phyloP scores from a whole-genome alignment of 2,113 vertebrate species.

The Saccopteryx leptura region DNA sequence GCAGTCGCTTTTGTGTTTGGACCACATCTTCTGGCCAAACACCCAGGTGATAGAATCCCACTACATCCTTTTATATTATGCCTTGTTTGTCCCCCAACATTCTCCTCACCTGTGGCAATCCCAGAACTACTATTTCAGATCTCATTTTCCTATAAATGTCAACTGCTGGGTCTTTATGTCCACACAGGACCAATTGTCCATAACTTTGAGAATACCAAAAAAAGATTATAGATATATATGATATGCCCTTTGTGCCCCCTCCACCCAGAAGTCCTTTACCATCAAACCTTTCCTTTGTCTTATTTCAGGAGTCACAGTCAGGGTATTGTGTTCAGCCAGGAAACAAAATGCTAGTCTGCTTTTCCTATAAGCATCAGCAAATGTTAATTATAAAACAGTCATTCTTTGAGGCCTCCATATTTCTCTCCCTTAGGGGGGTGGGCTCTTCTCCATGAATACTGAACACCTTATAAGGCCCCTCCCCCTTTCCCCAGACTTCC shows the following conservation, averaged over 20 bases:
- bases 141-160: neutral
- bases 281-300: neutral
- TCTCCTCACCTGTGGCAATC: neutral
- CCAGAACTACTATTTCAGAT: neutral
- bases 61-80: neutral
- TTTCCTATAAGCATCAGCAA: neutral
- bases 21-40: neutral
- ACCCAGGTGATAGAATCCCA: neutral
- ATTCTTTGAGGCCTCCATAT: neutral
- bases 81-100: neutral
- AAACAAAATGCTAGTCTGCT: neutral
- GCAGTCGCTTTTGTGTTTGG: neutral
- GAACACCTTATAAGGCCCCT: no score
- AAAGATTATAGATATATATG: no score
- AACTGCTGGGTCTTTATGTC: neutral
- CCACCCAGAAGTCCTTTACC: neutral
- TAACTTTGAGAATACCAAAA: neutral
- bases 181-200: neutral
- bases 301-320: neutral
- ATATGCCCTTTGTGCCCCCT: neutral
- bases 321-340: neutral
- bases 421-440: neutral
- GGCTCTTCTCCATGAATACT: neutral
- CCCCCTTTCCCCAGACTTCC: neutral
- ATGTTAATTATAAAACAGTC: neutral